A percentile compares a stretch with the other conserved stretches of the same genome.
phyloP scores from a whole-genome alignment of 2,888 invertebrate genomes.

The Sinohyriopsis cumingii region DNA sequence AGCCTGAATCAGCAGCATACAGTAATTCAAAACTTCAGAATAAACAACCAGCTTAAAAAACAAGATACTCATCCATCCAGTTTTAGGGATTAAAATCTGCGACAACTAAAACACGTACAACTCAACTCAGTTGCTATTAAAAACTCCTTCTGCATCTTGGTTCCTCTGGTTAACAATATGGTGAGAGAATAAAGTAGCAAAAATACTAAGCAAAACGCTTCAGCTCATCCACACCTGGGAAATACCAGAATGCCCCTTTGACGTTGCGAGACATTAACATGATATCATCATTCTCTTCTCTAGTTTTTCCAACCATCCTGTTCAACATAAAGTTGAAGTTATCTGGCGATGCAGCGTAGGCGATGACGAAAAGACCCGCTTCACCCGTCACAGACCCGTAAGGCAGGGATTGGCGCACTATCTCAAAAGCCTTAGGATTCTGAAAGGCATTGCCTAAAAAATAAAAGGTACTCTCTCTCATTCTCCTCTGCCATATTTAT shows the following conservation, averaged over 20 bases:
- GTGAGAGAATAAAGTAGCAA: too few relatives aligned
- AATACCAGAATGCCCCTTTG: constrained; percentile 71
- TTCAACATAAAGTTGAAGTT: constrained; percentile 71
- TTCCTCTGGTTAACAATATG: too few relatives aligned
- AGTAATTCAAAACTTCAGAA: too few relatives aligned
- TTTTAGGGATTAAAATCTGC: too few relatives aligned
- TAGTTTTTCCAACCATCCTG: constrained; percentile 69
- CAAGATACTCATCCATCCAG: too few relatives aligned
- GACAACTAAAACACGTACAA: too few relatives aligned
- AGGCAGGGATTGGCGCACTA: constrained; percentile 71
- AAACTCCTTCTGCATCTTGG: too few relatives aligned
- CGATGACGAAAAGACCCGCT: constrained; percentile 71
- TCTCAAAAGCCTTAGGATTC: constrained; percentile 62
- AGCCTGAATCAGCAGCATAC: too few relatives aligned
- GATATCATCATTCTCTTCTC: constrained; percentile 60
- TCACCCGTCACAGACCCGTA: constrained; percentile 66
- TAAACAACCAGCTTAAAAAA: neutral
- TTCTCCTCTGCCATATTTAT: too few relatives aligned
- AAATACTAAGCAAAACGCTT: constrained; percentile 45
- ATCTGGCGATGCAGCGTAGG: constrained; percentile 65
- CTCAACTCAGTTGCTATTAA: too few relatives aligned
- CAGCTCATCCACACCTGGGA: constrained; percentile 66
- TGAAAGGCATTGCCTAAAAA: constrained; percentile 61
- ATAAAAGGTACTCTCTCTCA: neutral
- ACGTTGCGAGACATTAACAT: constrained; percentile 67